Conservation (phyloP, 92 coral and sea anemone species). For the Hydrozoanthus gracilis region DNA sequence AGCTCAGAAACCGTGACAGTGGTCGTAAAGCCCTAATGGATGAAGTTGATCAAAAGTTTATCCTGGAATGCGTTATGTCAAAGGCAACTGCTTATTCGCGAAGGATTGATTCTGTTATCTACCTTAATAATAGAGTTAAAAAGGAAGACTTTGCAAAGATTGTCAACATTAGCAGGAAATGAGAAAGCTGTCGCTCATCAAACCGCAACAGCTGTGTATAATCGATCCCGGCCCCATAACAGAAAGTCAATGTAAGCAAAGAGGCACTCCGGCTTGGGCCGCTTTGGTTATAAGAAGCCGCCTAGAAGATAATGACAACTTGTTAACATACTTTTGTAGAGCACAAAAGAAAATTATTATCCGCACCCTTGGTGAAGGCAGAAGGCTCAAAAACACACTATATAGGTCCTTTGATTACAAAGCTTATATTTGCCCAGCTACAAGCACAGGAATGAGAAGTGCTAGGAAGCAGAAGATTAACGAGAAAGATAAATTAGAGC, state of each 20-base stretch:
- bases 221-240: conserved; percentile 42
- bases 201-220: conserved; percentile 44
- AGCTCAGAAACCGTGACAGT: conserved; percentile 49
- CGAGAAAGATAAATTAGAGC: conserved; percentile 32
- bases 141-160: conserved; percentile 37
- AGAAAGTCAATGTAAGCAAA: conserved; percentile 41
- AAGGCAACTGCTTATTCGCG: conserved; percentile 53
- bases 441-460: conserved; percentile 47
- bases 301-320: too few species aligned
- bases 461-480: conserved; percentile 26
- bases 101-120: conserved; percentile 48
- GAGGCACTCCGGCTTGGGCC: conserved; percentile 39
- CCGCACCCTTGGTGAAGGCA: conserved; percentile 35
- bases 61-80: conserved; percentile 29
- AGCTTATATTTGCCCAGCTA: conserved; percentile 49
- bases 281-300: conserved; percentile 2
- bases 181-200: conserved; percentile 36
- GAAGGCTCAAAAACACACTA: conserved; percentile 37
- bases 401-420: conserved; percentile 48
- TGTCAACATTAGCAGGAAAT: conserved; percentile 35
- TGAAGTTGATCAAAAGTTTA: conserved; percentile 39
- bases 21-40: conserved; percentile 39
- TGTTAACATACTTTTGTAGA: too few species aligned
- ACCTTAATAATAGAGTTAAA: conserved; percentile 40
- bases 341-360: too few species aligned